Conservation (phyloP, 2,113 vertebrate species). For the Syrrhaptes paradoxus region DNA sequence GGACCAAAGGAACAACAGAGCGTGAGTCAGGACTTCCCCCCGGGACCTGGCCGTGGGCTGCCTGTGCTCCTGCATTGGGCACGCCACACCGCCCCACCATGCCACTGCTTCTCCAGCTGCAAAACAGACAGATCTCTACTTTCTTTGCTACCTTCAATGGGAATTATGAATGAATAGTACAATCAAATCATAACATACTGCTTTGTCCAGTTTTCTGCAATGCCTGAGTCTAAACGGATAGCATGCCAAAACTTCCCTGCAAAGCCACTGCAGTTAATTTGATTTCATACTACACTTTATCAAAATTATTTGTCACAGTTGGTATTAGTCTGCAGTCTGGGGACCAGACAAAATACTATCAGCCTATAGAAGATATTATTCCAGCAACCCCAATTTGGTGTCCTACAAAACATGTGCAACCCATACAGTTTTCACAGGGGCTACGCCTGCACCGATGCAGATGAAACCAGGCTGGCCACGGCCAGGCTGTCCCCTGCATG, state of each 20-base stretch:
- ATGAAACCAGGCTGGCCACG: not conserved
- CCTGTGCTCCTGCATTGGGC: not conserved
- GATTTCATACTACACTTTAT: not conserved
- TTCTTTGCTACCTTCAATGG: not conserved
- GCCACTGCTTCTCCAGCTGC: not conserved
- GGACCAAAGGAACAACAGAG: not conserved
- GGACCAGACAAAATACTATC: not conserved
- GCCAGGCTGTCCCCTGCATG: fast-evolving
- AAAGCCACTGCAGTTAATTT: not conserved
- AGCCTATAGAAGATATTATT: not conserved
- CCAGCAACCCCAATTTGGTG: not conserved
- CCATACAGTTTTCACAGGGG: not conserved
- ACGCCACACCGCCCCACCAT: fast-evolving
- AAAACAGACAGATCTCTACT: not conserved
- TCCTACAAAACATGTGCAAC: fast-evolving
- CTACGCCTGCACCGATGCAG: fast-evolving
- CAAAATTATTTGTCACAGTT: not conserved
- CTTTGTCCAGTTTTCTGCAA: not conserved
- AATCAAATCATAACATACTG: not conserved
- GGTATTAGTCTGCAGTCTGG: not conserved
- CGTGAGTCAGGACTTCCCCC: not conserved
- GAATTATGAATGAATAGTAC: not conserved
- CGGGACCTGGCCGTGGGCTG: fast-evolving
- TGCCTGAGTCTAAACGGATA: not conserved
- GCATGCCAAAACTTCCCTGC: not conserved